Conservation (phyloP, 1,140 invertebrate genomes). For the Yoshiicerus persimilis region DNA sequence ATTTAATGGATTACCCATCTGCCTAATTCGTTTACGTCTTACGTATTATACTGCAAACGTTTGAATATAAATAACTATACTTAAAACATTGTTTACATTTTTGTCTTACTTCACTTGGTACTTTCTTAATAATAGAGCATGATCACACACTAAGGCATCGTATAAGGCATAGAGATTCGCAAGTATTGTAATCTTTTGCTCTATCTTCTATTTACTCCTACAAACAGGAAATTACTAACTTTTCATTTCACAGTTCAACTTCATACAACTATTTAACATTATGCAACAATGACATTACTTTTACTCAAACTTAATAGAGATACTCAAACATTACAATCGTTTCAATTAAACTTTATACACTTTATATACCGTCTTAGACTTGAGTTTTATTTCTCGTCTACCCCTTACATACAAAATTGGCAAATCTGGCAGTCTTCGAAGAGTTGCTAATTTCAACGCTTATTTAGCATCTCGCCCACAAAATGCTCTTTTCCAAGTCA, state of each 20-base stretch:
- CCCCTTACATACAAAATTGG: not conserved
- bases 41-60: not conserved
- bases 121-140: not conserved
- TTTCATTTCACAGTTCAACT: not conserved
- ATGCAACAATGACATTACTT: not conserved
- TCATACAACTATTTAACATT: not conserved
- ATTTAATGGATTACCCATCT: not conserved
- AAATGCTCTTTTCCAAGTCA: conserved; percentile 47
- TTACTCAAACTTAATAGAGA: not conserved
- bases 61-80: not conserved
- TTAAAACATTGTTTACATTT: not conserved
- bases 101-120: not conserved
- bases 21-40: not conserved
- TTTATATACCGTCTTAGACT: not conserved
- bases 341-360: not conserved
- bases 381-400: not conserved
- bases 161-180: not conserved
- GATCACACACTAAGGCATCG: not conserved
- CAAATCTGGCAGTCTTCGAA: conserved; percentile 28
- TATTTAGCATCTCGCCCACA: conserved; percentile 31
- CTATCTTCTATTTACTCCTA: not conserved
- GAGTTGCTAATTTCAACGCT: not conserved
- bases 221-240: not conserved
- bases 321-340: not conserved
- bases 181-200: not conserved